phyloP scores from a whole-genome alignment of 2,888 invertebrate species.

The Blastobasis lacticolella region DNA sequence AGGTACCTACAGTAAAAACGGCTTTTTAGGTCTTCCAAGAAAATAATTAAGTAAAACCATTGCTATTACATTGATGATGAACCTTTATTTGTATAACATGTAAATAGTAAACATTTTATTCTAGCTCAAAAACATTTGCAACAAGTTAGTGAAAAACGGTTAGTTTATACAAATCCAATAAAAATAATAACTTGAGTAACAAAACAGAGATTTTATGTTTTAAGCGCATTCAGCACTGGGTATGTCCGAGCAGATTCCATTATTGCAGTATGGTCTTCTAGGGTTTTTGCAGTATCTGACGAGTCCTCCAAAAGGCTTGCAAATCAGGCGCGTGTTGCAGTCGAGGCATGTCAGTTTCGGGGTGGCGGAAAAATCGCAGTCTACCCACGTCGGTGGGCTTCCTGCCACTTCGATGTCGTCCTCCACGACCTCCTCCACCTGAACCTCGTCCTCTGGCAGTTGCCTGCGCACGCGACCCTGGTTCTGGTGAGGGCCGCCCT shows the following conservation, averaged over 20 bases:
- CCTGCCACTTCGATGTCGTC: not conserved
- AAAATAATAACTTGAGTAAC: no score
- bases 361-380: slow-evolving; percentile 26
- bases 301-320: slow-evolving; percentile 39
- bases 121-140: no score
- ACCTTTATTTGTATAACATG: no score
- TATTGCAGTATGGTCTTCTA: slow-evolving; percentile 37
- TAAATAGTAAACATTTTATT: no score
- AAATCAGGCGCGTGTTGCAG: slow-evolving; percentile 39
- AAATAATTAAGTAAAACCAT: no score
- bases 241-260: slow-evolving; percentile 36
- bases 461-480: slow-evolving; percentile 22
- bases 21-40: no score
- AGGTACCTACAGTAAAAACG: no score
- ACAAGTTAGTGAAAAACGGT: no score
- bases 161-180: no score
- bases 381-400: slow-evolving; percentile 21
- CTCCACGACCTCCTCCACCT: not conserved
- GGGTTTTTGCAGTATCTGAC: slow-evolving; percentile 30
- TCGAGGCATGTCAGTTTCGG: slow-evolving; percentile 34
- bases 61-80: no score
- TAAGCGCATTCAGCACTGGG: slow-evolving; percentile 32
- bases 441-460: slow-evolving; percentile 5
- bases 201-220: not conserved
- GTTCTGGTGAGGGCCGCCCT: slow-evolving; percentile 15